A percentile compares a stretch with the other conserved stretches of the same genome.
Conservation (phyloP, 2,888 invertebrate species). For the Aplocera efformata region DNA sequence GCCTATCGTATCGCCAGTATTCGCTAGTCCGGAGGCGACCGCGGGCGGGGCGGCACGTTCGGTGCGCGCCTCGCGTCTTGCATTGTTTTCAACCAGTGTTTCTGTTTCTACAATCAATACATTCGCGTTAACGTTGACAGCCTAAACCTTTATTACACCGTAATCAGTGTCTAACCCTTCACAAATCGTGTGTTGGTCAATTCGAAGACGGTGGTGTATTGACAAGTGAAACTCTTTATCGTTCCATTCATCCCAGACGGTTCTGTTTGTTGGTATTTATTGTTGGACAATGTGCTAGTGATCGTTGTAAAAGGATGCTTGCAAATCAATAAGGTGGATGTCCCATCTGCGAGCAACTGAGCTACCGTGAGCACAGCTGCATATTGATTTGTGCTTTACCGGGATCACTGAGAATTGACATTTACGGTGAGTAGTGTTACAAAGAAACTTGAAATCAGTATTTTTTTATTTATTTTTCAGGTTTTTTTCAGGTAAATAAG, state of each 20-base stretch:
- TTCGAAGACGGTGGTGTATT: constrained; percentile 59
- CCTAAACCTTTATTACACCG: constrained; percentile 43
- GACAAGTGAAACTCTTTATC: constrained; percentile 73
- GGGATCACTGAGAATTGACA: constrained; percentile 54
- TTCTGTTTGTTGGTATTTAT: constrained; percentile 57
- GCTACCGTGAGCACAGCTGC: constrained; percentile 63
- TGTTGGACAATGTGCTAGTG: constrained; percentile 64
- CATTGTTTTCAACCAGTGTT: constrained; percentile 73
- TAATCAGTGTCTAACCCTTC: constrained; percentile 9
- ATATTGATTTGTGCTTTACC: constrained; percentile 69
- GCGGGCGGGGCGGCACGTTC: constrained; percentile 78
- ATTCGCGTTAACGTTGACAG: constrained; percentile 54
- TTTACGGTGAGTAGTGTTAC: constrained; percentile 52
- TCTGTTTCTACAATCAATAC: constrained; percentile 63
- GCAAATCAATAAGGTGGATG: constrained; percentile 73
- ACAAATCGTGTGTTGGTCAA: constrained; percentile 18
- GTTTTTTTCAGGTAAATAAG: constrained; percentile 15
- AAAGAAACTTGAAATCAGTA: not conserved
- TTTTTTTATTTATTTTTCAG: constrained; percentile 7
- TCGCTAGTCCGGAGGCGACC: constrained; percentile 69
- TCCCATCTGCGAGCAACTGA: constrained; percentile 51
- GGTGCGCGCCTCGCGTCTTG: constrained; percentile 75
- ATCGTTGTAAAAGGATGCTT: constrained; percentile 60
- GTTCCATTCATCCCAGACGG: constrained; percentile 57
- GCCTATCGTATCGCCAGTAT: constrained; percentile 20